phyloP scores from a whole-genome alignment of 1,140 invertebrate genomes.

The Drosophila melanica region DNA sequence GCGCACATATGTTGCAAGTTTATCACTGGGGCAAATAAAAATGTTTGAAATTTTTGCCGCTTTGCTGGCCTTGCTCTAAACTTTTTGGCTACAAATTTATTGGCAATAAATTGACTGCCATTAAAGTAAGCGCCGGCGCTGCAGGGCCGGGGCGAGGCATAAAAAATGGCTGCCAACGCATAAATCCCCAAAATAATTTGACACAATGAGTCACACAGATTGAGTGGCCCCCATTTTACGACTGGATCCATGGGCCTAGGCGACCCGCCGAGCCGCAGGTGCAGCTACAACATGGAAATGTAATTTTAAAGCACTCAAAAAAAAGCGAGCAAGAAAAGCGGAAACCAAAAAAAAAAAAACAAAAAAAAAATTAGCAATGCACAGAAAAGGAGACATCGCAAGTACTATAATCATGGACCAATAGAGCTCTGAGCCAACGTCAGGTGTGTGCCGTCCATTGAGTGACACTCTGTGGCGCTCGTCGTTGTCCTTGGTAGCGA shows the following conservation, averaged over 20 bases:
- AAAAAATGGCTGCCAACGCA: constrained; percentile 78
- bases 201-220: constrained; percentile 82
- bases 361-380: constrained; percentile 54
- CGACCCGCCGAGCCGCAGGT: constrained; percentile 58
- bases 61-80: constrained; percentile 72
- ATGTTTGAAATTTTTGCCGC: constrained; percentile 63
- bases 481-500: constrained; percentile 32
- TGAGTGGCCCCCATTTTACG: constrained; percentile 68
- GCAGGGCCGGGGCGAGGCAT: constrained; percentile 15
- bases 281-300: constrained; percentile 79
- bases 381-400: constrained; percentile 30
- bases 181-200: constrained; percentile 81
- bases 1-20: constrained; percentile 78
- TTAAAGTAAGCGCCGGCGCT: constrained; percentile 66
- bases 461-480: constrained; percentile 60
- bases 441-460: constrained; percentile 42
- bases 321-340: constrained; percentile 17
- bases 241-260: constrained; percentile 29
- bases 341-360: constrained; percentile 16
- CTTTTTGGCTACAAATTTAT: constrained; percentile 83
- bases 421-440: constrained; percentile 50
- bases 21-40: constrained; percentile 79
- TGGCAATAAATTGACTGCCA: constrained; percentile 82
- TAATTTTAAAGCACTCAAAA: constrained; percentile 75
- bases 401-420: constrained; percentile 72